Percentiles rank a stretch among this genome's conserved stretches.
Conservation (phyloP, 1,140 invertebrate species). For the Coptotermes formosanus region DNA sequence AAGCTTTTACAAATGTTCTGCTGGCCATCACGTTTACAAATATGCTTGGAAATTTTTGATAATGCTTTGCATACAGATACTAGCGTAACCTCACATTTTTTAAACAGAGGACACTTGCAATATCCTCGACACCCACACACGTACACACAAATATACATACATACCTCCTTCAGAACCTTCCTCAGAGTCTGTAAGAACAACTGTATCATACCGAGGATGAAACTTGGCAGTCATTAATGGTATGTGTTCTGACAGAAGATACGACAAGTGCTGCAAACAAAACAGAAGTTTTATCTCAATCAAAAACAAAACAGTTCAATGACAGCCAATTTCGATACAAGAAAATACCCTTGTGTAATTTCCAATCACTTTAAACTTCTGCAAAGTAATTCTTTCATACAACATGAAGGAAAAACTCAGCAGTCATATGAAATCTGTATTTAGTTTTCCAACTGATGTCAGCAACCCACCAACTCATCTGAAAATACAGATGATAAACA, state of each 20-base stretch:
- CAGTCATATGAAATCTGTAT: neutral
- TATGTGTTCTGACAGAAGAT: constrained; percentile 45
- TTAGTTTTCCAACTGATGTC: neutral
- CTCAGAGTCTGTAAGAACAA: constrained; percentile 53
- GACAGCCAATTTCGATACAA: neutral
- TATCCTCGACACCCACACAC: neutral
- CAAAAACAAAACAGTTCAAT: neutral
- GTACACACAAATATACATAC: neutral
- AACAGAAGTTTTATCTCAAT: neutral
- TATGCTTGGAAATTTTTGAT: neutral
- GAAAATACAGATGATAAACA: too few species aligned
- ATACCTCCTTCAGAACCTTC: constrained; percentile 38
- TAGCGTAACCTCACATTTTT: neutral
- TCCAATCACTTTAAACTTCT: neutral
- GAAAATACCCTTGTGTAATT: neutral
- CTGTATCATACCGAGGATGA: constrained; percentile 55
- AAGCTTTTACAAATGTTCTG: too few species aligned
- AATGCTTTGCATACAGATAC: neutral
- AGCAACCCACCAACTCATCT: too few species aligned
- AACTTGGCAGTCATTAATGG: constrained; percentile 50
- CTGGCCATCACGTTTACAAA: neutral
- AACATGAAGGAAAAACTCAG: neutral
- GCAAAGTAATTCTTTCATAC: neutral
- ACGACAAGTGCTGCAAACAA: constrained; percentile 45
- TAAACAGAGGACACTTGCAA: neutral